Evolutionary conservation across 2,113 vertebrate genomes (phyloP).

Genomic region (Phoxinus phoxinus): DNA sequence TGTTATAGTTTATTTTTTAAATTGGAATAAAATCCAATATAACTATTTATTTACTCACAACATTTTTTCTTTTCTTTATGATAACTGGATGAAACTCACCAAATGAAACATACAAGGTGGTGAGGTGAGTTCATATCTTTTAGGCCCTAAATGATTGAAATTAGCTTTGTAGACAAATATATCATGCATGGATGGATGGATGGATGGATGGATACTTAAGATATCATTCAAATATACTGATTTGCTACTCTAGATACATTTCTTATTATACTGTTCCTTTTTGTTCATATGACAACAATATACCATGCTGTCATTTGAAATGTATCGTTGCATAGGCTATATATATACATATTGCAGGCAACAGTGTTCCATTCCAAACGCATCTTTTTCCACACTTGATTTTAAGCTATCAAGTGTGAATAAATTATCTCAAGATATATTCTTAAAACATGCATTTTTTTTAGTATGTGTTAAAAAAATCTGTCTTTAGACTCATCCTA

Average conservation of each 20-base stretch:
- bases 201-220: too few relatives aligned
- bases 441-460: slow-evolving; percentile 50
- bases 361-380: neutral
- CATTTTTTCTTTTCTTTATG: neutral
- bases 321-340: neutral
- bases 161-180: too few relatives aligned
- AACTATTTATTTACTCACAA: neutral
- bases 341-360: too few relatives aligned
- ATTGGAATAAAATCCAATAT: neutral
- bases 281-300: neutral
- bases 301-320: neutral
- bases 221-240: too few relatives aligned
- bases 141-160: too few relatives aligned
- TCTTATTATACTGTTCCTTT: too few relatives aligned
- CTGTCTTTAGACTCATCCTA: slow-evolving; percentile 48
- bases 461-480: slow-evolving; percentile 49
- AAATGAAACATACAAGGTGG: neutral
- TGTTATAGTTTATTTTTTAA: neutral
- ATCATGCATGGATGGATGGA: too few relatives aligned
- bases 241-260: too few relatives aligned
- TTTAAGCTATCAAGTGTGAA: neutral
- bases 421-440: slow-evolving; percentile 24
- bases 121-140: neutral
- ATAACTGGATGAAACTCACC: neutral
- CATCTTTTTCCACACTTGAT: neutral